A percentile compares a stretch with the other conserved stretches of the same genome.
phyloP scores from a whole-genome alignment of 2,113 vertebrate species.

The Sinocyclocheilus rhinocerous region DNA sequence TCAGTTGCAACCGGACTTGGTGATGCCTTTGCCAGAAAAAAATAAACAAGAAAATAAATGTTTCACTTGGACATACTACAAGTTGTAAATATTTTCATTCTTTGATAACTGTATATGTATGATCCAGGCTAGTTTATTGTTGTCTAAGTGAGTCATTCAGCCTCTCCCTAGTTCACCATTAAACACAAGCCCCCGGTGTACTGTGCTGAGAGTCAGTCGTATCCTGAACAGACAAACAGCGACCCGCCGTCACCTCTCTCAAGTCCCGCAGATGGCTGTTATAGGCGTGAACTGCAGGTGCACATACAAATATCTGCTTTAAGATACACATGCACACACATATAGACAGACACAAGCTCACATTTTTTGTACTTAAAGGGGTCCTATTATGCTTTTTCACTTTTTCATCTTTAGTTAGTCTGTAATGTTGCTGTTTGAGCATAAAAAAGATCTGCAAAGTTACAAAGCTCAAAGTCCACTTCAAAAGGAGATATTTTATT shows the following conservation, averaged over 20 bases:
- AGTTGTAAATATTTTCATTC: constrained; percentile 1
- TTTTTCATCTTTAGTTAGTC: too few species aligned
- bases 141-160: constrained; percentile 10
- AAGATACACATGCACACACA: background rate
- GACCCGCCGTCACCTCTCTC: constrained; percentile 41
- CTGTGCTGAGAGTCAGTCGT: background rate
- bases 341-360: background rate
- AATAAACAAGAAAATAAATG: background rate
- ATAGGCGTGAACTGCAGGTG: constrained; percentile 49
- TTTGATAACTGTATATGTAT: background rate
- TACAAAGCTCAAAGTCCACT: too few species aligned
- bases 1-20: background rate
- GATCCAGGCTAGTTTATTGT: background rate
- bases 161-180: constrained; percentile 14
- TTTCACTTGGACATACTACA: background rate
- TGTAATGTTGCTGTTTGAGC: too few species aligned
- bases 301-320: constrained; percentile 30
- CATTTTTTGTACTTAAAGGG: too few species aligned
- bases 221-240: constrained; percentile 27
- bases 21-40: background rate
- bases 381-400: too few species aligned
- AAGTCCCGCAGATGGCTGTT: constrained; percentile 49
- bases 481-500: too few species aligned
- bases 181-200: background rate
- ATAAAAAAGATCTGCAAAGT: too few species aligned